These are phyloP conservation scores for Lipophrys pholis DNA, from an alignment of 2,113 vertebrate genomes.

Conservation along the genomic window DNA sequence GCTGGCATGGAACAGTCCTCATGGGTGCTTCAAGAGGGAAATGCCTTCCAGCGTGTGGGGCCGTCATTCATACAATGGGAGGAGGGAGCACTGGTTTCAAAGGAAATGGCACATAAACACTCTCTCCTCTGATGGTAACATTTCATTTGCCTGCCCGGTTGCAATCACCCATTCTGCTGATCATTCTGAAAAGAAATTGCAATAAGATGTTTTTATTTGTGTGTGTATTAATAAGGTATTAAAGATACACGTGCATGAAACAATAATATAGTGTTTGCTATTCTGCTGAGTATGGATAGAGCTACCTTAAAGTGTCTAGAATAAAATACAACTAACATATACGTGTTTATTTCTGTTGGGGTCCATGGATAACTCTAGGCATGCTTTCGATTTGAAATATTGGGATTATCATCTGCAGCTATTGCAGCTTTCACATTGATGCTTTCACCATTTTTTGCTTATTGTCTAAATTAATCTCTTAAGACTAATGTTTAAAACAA, in stretches of 20 bases:
- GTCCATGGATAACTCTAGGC: too few relatives aligned
- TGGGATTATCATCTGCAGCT: too few relatives aligned
- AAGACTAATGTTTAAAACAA: too few relatives aligned
- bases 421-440: too few relatives aligned
- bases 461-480: too few relatives aligned
- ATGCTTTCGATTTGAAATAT: too few relatives aligned
- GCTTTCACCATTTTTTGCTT: too few relatives aligned
- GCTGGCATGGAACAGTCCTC: conserved; percentile 59
- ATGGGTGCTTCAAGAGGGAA: conserved; percentile 57
- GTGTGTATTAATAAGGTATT: conserved; percentile 32
- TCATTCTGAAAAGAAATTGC: conserved; percentile 62
- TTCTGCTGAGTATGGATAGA: conserved; percentile 35
- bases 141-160: conserved; percentile 66
- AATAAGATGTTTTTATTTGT: conserved; percentile 29
- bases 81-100: conserved; percentile 56
- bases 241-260: conserved; percentile 35
- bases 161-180: conserved; percentile 60
- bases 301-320: conserved; percentile 18
- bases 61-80: conserved; percentile 40
- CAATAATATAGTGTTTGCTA: conserved; percentile 38
- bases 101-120: conserved; percentile 69
- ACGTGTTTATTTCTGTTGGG: neutral
- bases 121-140: conserved; percentile 59
- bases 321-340: conserved; percentile 47
- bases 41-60: conserved; percentile 54